Conservation (phyloP, 2,113 vertebrate species). For the Polypterus senegalus region DNA sequence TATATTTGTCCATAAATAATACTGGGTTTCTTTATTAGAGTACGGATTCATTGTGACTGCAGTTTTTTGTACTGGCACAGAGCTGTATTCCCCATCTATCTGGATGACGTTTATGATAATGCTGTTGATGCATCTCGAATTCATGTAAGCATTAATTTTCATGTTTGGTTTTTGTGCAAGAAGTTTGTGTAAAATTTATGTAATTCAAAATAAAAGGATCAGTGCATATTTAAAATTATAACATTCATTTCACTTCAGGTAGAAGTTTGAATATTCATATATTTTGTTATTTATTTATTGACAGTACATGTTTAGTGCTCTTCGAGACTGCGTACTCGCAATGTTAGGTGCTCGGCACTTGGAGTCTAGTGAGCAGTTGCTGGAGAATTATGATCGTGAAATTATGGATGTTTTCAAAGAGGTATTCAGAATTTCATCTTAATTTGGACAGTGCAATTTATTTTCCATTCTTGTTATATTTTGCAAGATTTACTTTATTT, state of each 20-base stretch:
- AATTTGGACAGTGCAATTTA: not conserved
- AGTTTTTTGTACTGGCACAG: conserved; percentile 96
- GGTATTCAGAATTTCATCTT: conserved; percentile 44
- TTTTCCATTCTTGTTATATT: not conserved
- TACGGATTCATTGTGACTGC: conserved; percentile 81
- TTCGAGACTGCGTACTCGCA: conserved; percentile 79
- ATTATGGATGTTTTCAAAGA: conserved; percentile 87
- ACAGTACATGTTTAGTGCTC: conserved; percentile 95
- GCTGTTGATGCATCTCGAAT: conserved; percentile 86
- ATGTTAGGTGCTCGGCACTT: conserved; percentile 86
- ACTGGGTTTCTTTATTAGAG: conserved; percentile 44
- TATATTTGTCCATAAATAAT: no score
- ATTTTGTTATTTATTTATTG: conserved; percentile 12
- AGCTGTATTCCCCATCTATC: conserved; percentile 92
- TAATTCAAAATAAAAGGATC: no score
- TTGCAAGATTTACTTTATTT: not conserved
- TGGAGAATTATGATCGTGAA: conserved; percentile 85
- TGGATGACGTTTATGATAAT: conserved; percentile 90
- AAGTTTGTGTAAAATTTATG: no score
- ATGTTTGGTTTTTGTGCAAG: no score
- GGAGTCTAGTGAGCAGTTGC: conserved; percentile 72
- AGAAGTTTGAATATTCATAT: no score
- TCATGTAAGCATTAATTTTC: conserved; percentile 57
- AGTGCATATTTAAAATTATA: no score
- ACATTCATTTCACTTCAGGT: no score